These are phyloP conservation scores for Boloria euphrosyne DNA, from an alignment of 2,888 invertebrate species.

Conservation along the genomic window DNA sequence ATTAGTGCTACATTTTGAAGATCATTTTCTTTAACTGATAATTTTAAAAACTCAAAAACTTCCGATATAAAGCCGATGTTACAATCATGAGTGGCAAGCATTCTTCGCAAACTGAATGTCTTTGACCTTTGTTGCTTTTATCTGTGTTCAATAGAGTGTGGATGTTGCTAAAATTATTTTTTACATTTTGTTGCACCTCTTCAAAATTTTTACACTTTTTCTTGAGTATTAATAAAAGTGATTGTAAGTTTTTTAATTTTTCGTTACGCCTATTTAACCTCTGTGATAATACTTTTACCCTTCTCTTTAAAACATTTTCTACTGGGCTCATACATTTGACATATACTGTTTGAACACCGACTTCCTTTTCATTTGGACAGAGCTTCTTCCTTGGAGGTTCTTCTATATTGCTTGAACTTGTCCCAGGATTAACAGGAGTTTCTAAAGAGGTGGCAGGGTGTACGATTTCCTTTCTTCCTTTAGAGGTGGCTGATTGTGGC, in stretches of 20 bases:
- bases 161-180: too few relatives aligned
- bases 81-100: conserved; percentile 15
- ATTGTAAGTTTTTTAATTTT: too few relatives aligned
- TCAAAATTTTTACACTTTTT: too few relatives aligned
- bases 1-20: conserved; percentile 19
- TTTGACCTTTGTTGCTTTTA: too few relatives aligned
- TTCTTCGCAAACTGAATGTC: conserved; percentile 15
- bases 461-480: too few relatives aligned
- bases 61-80: conserved; percentile 18
- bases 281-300: too few relatives aligned
- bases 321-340: too few relatives aligned
- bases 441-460: conserved; percentile 13
- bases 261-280: too few relatives aligned
- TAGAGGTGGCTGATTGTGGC: neutral
- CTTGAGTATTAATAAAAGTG: too few relatives aligned
- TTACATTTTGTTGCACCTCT: too few relatives aligned
- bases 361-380: neutral
- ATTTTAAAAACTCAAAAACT: conserved; percentile 21
- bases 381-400: conserved; percentile 24
- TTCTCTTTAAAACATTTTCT: neutral
- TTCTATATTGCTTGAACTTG: conserved; percentile 18
- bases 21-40: conserved; percentile 13
- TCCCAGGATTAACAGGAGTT: conserved; percentile 10
- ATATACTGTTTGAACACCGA: conserved; percentile 2
- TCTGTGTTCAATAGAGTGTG: too few relatives aligned